Evolutionary conservation across 1,140 invertebrate species (phyloP).

Genomic region (Lasaia peninsularis): DNA sequence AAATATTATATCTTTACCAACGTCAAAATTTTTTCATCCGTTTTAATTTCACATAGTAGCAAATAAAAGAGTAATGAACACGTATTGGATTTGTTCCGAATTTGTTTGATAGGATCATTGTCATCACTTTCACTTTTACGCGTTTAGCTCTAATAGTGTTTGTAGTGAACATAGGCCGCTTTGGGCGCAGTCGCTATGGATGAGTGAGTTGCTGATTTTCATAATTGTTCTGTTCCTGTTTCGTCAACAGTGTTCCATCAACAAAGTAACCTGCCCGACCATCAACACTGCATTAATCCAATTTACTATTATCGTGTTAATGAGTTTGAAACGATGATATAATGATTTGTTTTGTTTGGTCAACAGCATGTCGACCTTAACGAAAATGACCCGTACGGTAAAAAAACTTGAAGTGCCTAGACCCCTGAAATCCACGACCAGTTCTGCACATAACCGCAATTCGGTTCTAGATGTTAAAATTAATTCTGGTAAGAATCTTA

Average conservation of each 20-base stretch:
- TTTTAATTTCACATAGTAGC: constrained; percentile 66
- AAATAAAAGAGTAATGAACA: constrained; percentile 74
- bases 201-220: constrained; percentile 64
- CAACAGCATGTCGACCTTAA: constrained; percentile 74
- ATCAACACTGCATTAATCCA: constrained; percentile 40
- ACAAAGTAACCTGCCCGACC: background rate
- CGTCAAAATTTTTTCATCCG: constrained; percentile 69
- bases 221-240: constrained; percentile 47
- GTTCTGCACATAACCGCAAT: constrained; percentile 71
- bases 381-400: constrained; percentile 78
- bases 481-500: constrained; percentile 69
- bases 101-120: constrained; percentile 73
- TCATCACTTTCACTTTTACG: constrained; percentile 76
- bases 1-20: constrained; percentile 64
- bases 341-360: constrained; percentile 33
- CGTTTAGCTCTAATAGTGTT: constrained; percentile 62
- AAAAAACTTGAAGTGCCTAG: constrained; percentile 86
- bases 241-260: constrained; percentile 24
- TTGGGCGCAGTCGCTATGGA: constrained; percentile 62
- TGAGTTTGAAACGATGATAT: constrained; percentile 16
- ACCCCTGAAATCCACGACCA: constrained; percentile 81
- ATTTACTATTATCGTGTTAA: background rate
- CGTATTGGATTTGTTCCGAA: constrained; percentile 75
- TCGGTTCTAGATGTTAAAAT: constrained; percentile 72
- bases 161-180: constrained; percentile 50